These are phyloP conservation scores for Zygothrica quintamaculata DNA, from an alignment of 2,888 invertebrate species.

Conservation along the genomic window DNA sequence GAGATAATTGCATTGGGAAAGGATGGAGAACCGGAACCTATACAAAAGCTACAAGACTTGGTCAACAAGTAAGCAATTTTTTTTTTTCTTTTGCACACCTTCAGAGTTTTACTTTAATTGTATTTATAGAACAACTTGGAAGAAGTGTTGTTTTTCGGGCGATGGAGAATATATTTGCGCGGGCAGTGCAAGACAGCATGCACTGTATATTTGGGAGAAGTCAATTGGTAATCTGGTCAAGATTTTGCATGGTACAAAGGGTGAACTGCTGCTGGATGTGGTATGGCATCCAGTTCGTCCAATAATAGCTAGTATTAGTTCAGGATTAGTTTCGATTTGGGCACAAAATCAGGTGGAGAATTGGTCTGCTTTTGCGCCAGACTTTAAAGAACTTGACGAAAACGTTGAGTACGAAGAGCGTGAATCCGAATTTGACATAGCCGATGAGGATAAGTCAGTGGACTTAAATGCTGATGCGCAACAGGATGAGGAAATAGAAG, in stretches of 20 bases:
- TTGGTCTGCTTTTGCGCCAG: slow-evolving; percentile 99
- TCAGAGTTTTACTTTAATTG: slow-evolving; percentile 22
- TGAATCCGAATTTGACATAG: slow-evolving; percentile 99
- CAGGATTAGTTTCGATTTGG: slow-evolving; percentile 98
- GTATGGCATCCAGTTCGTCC: slow-evolving; percentile 99
- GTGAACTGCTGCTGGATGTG: slow-evolving; percentile 97
- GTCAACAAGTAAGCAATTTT: slow-evolving; percentile 97
- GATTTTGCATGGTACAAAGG: slow-evolving; percentile 99
- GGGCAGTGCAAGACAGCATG: slow-evolving; percentile 98
- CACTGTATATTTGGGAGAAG: slow-evolving; percentile 99
- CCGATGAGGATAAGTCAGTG: slow-evolving; percentile 97
- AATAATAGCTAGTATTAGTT: slow-evolving; percentile 98
- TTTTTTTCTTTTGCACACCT: neutral
- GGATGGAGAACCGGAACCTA: slow-evolving; percentile 97
- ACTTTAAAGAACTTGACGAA: slow-evolving; percentile 99
- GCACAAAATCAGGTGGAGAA: slow-evolving; percentile 99
- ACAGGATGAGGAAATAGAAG: slow-evolving; percentile 91
- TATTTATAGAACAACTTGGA: slow-evolving; percentile 95
- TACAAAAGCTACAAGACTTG: slow-evolving; percentile 98
- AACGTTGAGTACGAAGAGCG: slow-evolving; percentile 99
- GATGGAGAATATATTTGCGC: slow-evolving; percentile 99
- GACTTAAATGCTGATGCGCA: slow-evolving; percentile 89
- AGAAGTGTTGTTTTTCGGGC: slow-evolving; percentile 99
- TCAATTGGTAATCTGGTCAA: slow-evolving; percentile 98
- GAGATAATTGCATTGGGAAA: slow-evolving; percentile 94